Percentiles rank a stretch among this genome's conserved stretches.
These are phyloP conservation scores for Hofmannophila pseudospretella DNA, from an alignment of 2,888 invertebrate genomes.

Conservation along the genomic window DNA sequence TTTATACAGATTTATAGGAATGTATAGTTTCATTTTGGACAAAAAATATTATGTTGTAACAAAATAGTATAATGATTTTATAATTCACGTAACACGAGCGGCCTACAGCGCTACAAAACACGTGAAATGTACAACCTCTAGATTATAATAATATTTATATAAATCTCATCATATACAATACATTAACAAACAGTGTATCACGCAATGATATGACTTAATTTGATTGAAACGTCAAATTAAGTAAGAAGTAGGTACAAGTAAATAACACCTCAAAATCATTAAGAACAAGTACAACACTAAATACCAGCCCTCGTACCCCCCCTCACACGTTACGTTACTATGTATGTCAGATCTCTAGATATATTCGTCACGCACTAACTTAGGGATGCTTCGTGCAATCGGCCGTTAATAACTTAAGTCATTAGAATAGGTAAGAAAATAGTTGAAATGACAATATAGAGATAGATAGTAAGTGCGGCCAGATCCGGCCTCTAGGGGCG, in stretches of 20 bases:
- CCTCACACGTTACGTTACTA: no score
- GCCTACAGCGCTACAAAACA: no score
- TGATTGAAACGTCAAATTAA: slow-evolving; percentile 15
- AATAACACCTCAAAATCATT: slow-evolving; percentile 10
- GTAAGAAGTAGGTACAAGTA: no score
- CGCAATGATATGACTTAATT: slow-evolving; percentile 57
- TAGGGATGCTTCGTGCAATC: no score
- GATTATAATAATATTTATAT: slow-evolving; percentile 21
- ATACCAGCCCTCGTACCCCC: no score
- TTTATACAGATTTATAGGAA: slow-evolving; percentile 38
- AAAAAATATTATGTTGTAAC: slow-evolving; percentile 14
- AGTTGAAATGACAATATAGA: slow-evolving; percentile 32
- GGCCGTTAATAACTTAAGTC: no score
- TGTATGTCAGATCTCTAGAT: no score
- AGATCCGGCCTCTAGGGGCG: slow-evolving; percentile 33
- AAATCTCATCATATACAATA: slow-evolving; percentile 19
- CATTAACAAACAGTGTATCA: slow-evolving; percentile 39
- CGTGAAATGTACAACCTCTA: slow-evolving; percentile 38
- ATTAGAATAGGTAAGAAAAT: slow-evolving; percentile 23
- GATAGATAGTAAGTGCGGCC: slow-evolving; percentile 45
- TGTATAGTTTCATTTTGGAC: slow-evolving; percentile 21
- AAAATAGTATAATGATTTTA: background rate
- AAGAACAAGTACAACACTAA: slow-evolving; percentile 18
- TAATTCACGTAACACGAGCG: background rate
- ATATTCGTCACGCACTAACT: no score